Base-by-base conservation (phyloP, 2,797 vertebrate genomes). In the Allobates femoralis region DNA sequence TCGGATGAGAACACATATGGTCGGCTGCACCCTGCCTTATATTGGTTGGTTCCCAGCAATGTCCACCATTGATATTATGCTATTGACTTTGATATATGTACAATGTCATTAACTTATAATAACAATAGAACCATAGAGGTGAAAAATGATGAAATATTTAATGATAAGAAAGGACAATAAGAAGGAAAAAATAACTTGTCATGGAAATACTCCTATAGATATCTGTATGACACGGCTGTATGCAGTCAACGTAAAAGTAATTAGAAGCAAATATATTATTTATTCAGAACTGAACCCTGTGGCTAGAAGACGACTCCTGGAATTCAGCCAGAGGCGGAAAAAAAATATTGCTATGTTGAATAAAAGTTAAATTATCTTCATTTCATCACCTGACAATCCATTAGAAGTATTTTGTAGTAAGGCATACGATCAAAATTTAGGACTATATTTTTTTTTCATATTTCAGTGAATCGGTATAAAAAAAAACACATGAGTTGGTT, bases 301-400 rank as follows among this genome's bases (percentile, higher is more conserved):
- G 34, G 67, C 67, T 46, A 3, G 32, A 14, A 71, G 34, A n/a
- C 10, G 34, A 71, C 34, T 71, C 34, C 67, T 15, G 67, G 34
- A 71, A 41, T 23, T 41, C n/a, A 41, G 67, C 67, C 46, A 11
- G 67, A 71, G 67, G 67, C 19, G n/a, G 14, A 46, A 71, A 34
- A 64, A 71, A 71, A 71, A 37, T 71, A 3, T 41, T 41, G n/a
- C n/a, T 41, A 71, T 71, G 67, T n/a, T 71, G 46, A 41, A 41
- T 71, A n/a, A 23, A 41, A 71, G 67, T 71, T 23, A 46, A 71
- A n/a, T n/a, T 41, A 71, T 37, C 66, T 21, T 69, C 66, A 69
- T 71, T 41, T 71, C 21, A 41, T 71, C 34, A 71, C 37, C 34
- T 46, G 14, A 41, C 34, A 71, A 71, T 41, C 67, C 21, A 46